Evolutionary conservation across 23 tunicate species (phyloP), one percentile per base, ranked within the genome.

Genomic region (Oikopleura dioica): DNA sequence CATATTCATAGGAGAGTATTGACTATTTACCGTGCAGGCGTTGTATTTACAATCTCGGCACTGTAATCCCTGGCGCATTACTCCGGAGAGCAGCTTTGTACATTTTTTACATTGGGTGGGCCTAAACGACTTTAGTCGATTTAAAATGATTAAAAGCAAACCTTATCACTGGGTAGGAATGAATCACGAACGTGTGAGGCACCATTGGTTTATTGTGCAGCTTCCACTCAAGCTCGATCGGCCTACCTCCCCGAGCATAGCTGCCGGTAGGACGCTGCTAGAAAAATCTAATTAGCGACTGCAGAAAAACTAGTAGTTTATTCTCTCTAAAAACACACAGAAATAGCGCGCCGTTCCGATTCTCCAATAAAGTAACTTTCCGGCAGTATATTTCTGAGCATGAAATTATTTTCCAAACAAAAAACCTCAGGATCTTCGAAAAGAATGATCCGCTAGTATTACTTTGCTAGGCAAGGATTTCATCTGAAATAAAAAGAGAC

Each of bases 21-120:
- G 33, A 1, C 2, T 35, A 63, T 35, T 35, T 63, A 1, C 2
- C 69, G 9, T 37, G 31, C 35, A 37, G 33, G 59, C 68, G 21
- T 37, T 36, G 68, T 76, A 63, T 38, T 77, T 0, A 36, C 24
- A 59, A 86, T 94, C 99, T 81, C 87, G 83, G 80, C 99, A 94
- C 76, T 86, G 95, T 4, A 83, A 34, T 35, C 99, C 99, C 59
- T 94, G 99, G 37, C 86, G 86, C 51, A 81, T 85, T 1, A 94
- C 38, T 26, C 99, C 99, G 38, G 55, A 59, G 0, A 94, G 81
- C 63, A 94, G 83, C 59, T 68, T 81, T 67, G 76, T 83, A 69
- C 99, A 94, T 5, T 94, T 85, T 68, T 87, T 84, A 80, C 99
- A 94, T n/a, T 83, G 84, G 23, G 99, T 94, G 21, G 99, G 99